phyloP scores from a whole-genome alignment of 2,888 invertebrate species.

The Dexiosoma caninum region DNA sequence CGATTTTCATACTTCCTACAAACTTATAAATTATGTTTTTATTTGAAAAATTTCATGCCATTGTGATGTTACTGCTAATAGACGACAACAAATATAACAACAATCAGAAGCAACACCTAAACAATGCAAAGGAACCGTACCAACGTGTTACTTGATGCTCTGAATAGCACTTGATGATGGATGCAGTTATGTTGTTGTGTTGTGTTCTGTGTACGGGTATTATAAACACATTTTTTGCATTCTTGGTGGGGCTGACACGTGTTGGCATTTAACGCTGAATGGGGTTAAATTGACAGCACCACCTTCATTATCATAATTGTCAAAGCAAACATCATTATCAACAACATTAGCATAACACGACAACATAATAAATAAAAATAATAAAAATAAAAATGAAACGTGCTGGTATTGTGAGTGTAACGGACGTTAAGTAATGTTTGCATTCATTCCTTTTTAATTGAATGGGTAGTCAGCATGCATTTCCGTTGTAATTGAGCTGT shows the following conservation, averaged over 20 bases:
- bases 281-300: not conserved
- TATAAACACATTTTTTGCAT: slow-evolving; percentile 46
- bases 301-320: not conserved
- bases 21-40: no score
- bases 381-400: slow-evolving; percentile 4
- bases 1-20: no score
- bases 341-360: not conserved
- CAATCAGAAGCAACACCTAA: slow-evolving; percentile 22
- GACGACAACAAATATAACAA: slow-evolving; percentile 26
- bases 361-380: no score
- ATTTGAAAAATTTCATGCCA: no score
- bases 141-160: slow-evolving; percentile 43
- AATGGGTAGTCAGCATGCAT: not conserved
- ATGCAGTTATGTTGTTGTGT: no score
- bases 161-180: slow-evolving; percentile 21
- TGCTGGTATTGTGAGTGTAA: slow-evolving; percentile 4
- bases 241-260: slow-evolving; percentile 43
- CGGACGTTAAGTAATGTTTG: not conserved
- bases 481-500: not conserved
- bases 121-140: slow-evolving; percentile 11
- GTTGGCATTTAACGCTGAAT: slow-evolving; percentile 48
- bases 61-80: not conserved
- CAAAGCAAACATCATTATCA: slow-evolving; percentile 4
- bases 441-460: slow-evolving; percentile 15
- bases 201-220: not conserved